Evolutionary conservation across 2,797 vertebrate genomes (phyloP), one percentile per base, ranked within the genome.

Genomic region (Protosalanx chinensis): DNA sequence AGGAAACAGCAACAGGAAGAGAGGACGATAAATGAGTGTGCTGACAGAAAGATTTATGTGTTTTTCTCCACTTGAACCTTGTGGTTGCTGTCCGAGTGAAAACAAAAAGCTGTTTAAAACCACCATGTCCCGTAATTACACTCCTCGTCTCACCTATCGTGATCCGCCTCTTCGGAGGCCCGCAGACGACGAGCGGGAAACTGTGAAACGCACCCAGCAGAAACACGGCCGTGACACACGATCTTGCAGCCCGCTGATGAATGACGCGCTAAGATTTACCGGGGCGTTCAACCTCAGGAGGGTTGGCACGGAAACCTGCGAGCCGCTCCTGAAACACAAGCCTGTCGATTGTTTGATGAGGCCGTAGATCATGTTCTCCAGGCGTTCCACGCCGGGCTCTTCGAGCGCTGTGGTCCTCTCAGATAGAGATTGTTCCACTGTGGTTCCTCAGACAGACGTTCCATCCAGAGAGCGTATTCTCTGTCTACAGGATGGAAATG

Each of bases 371-470:
- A 1, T 1, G 23, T 60, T 60, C 58, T 27, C 58, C 23, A 15
- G 33, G 61, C 16, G 32, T 61, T 27, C 58, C 23, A 60, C 12
- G 61, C 5, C 30, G 10, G 32, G 32, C 16, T 13, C 30, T 33
- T 13, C 10, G 30, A 16, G 12, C 15, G 8, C 23, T 29, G 23
- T 3, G 5, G 83, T 81, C 88, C 83, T 86, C 84, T 81, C 86
- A n/a, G n/a, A n/a, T 91, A 79, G 81, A 86, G 76, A 87, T 73
- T 88, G 90, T 91, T 92, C 91, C 90, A 91, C 87, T 65, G 84
- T 64, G 89, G 88, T 15, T 63, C 69, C 70, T 86, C 81, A 89
- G 85, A 88, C 86, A 23, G 72, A 78, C 71, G 64, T 56, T 56
- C 82, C 81, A 76, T 87, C 84, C 86, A 87, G 79, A 73, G 83